A percentile compares a stretch with the other conserved stretches of the same genome.
These are phyloP conservation scores for Micrastur ruficollis DNA, from an alignment of 2,797 vertebrate species.

Conservation along the genomic window DNA sequence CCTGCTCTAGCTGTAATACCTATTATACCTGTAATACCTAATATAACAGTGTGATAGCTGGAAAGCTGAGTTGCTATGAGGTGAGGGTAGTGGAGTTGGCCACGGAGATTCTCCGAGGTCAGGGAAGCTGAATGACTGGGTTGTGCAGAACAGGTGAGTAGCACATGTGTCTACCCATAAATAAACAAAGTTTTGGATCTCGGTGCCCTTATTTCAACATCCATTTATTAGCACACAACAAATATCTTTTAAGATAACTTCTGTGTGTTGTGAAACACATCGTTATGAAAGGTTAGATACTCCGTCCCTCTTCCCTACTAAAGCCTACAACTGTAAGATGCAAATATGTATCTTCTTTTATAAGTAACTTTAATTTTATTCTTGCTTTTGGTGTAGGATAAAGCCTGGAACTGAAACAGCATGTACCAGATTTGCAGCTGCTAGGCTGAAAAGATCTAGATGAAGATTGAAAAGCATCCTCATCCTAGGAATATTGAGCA, in stretches of 20 bases:
- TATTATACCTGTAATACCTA: neutral
- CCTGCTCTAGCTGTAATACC: neutral
- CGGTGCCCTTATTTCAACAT: neutral
- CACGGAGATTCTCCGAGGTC: fast-evolving
- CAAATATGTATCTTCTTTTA: neutral
- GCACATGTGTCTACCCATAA: neutral
- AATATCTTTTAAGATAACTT: neutral
- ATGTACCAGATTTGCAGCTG: neutral
- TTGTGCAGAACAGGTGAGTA: neutral
- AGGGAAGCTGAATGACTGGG: neutral
- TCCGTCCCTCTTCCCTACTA: neutral
- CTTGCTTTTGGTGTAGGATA: neutral
- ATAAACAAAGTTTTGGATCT: neutral
- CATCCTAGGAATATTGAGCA: neutral
- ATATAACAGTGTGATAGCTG: no score
- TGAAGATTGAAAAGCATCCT: neutral
- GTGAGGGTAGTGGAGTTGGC: neutral
- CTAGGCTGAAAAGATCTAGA: neutral
- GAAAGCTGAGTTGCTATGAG: neutral
- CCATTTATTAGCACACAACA: neutral
- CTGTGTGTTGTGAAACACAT: neutral
- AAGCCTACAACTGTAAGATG: neutral
- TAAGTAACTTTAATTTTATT: neutral
- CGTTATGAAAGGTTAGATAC: neutral
- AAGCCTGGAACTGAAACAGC: neutral